Evolutionary conservation across 2,888 invertebrate genomes (phyloP).

Genomic region (Auanema freiburgensis): DNA sequence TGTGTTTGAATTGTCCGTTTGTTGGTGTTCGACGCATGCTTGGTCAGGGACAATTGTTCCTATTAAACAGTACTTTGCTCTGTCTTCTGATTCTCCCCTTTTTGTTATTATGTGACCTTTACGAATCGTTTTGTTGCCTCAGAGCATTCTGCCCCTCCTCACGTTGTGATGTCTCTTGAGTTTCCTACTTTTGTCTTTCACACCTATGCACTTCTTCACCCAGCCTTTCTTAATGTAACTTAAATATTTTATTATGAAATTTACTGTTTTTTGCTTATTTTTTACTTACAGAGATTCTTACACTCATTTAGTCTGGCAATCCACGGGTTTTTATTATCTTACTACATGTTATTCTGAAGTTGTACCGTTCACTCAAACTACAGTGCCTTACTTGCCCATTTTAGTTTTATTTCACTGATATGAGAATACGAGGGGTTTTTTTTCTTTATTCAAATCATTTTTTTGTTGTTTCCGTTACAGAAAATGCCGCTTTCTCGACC

Average conservation of each 20-base stretch:
- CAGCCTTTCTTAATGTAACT: neutral
- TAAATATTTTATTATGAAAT: no score
- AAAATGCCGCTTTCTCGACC: constrained; percentile 40
- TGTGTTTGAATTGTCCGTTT: constrained; percentile 10
- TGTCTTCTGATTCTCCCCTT: neutral
- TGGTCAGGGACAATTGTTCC: constrained; percentile 7
- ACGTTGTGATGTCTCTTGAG: neutral
- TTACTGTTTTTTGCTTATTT: constrained; percentile 1
- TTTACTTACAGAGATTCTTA: neutral
- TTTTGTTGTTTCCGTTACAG: constrained; percentile 17
- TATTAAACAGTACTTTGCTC: neutral
- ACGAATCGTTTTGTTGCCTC: constrained; percentile 8
- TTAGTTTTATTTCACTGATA: neutral
- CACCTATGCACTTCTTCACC: no score
- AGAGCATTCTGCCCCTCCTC: constrained; percentile 1
- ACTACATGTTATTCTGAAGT: no score
- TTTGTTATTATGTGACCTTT: constrained; percentile 2
- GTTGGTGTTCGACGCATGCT: constrained; percentile 5
- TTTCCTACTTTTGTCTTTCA: neutral
- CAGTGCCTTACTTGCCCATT: no score
- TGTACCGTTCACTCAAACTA: no score
- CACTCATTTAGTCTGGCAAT: no score
- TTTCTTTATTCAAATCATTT: neutral
- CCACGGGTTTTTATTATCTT: no score
- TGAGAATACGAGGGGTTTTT: constrained; percentile 9